A percentile compares a stretch with the other conserved stretches of the same genome.
phyloP scores from a whole-genome alignment of 2,888 invertebrate species.

The Diadegma fenestrale region DNA sequence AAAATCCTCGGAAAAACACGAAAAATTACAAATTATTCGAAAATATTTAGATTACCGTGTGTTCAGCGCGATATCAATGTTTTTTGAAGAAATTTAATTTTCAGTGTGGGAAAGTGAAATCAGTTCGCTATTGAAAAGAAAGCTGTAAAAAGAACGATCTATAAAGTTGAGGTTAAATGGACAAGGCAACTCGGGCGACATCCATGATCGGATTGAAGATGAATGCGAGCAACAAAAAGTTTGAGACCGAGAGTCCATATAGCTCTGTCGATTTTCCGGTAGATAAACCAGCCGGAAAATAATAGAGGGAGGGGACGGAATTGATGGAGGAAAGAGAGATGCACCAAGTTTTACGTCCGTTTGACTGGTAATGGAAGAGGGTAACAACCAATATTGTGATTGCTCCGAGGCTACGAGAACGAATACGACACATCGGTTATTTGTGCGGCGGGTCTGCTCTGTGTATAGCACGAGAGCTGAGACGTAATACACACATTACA shows the following conservation, averaged over 20 bases:
- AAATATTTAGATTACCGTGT: too few relatives aligned
- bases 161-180: background rate
- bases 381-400: conserved; percentile 69
- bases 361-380: conserved; percentile 64
- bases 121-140: background rate
- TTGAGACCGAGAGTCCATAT: conserved; percentile 11
- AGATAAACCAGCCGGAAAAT: conserved; percentile 33
- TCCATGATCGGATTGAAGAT: conserved; percentile 13
- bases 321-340: conserved; percentile 24
- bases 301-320: conserved; percentile 5
- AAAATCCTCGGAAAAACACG: too few relatives aligned
- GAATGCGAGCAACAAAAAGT: conserved; percentile 31
- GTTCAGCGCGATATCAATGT: too few relatives aligned
- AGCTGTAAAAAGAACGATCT: background rate
- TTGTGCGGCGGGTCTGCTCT: conserved; percentile 46
- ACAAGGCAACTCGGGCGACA: conserved; percentile 6
- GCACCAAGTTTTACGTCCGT: conserved; percentile 53
- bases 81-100: too few relatives aligned
- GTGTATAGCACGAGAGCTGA: conserved; percentile 42
- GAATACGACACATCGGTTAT: conserved; percentile 53
- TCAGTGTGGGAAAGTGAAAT: background rate
- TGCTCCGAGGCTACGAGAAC: conserved; percentile 58
- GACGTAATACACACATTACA: conserved; percentile 57
- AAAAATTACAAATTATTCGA: too few relatives aligned
- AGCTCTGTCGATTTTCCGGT: conserved; percentile 38